A percentile compares a stretch with the other conserved stretches of the same genome.
Conservation (phyloP, 2,888 invertebrate species). For the Nomada lathburiana region DNA sequence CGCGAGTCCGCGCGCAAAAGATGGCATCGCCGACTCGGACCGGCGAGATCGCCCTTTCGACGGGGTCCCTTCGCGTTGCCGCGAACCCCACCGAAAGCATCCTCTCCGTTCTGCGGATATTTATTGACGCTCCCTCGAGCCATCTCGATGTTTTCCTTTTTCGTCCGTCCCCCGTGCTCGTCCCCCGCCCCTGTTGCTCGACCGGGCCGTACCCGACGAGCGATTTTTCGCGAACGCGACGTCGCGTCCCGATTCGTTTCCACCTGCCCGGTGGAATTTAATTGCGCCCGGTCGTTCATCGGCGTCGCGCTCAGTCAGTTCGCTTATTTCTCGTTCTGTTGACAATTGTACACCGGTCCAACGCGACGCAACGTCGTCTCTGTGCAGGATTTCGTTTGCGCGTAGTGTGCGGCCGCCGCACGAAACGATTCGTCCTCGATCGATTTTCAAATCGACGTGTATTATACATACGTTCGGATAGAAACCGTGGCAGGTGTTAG, state of each 20-base stretch:
- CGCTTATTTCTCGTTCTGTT: too few relatives aligned
- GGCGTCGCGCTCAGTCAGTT: too few relatives aligned
- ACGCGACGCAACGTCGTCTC: too few relatives aligned
- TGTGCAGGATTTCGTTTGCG: too few relatives aligned
- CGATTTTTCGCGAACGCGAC: slow-evolving; percentile 3
- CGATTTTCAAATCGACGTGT: slow-evolving; percentile 10
- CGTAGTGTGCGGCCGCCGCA: not conserved
- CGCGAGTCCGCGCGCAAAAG: slow-evolving; percentile 51
- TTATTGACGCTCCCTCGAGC: slow-evolving; percentile 56
- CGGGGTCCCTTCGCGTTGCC: slow-evolving; percentile 35
- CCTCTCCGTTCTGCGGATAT: slow-evolving; percentile 57
- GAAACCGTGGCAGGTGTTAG: slow-evolving; percentile 10
- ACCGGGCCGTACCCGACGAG: slow-evolving; percentile 35
- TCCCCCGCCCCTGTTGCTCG: not conserved
- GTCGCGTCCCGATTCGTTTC: not conserved
- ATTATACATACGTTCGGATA: slow-evolving; percentile 7
- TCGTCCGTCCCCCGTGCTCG: not conserved
- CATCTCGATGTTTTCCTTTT: slow-evolving; percentile 9
- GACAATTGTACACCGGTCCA: too few relatives aligned
- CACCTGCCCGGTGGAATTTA: too few relatives aligned
- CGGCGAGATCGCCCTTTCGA: slow-evolving; percentile 58
- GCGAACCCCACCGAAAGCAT: slow-evolving; percentile 51
- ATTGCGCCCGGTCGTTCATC: too few relatives aligned
- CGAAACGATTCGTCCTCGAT: not conserved
- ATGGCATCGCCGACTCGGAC: slow-evolving; percentile 49